Percentiles rank a stretch among this genome's conserved stretches.
Conservation (phyloP, 2,797 vertebrate genomes). For the Lagodon rhomboides region DNA sequence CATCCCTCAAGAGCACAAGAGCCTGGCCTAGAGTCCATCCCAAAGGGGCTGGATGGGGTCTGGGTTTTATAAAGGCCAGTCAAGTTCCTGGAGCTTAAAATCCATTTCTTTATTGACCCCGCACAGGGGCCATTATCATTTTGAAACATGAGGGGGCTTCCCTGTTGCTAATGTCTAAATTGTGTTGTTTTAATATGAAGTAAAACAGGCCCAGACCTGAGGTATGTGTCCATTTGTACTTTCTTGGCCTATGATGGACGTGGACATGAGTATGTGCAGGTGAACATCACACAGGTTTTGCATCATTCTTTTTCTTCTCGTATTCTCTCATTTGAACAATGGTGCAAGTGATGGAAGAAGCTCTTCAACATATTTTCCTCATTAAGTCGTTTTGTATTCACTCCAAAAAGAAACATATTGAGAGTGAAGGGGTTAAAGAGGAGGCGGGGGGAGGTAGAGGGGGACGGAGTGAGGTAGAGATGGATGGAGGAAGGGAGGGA, state of each 20-base stretch:
- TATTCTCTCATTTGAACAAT: constrained; percentile 18
- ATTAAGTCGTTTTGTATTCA: constrained; percentile 37
- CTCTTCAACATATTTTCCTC: constrained; percentile 35
- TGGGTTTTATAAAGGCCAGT: neutral
- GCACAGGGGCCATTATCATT: neutral
- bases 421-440: constrained; percentile 57
- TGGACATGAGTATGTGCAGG: neutral
- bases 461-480: constrained; percentile 30
- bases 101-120: constrained; percentile 11
- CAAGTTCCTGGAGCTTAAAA: constrained; percentile 12
- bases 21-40: neutral
- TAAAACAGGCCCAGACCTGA: neutral
- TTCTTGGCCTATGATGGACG: neutral
- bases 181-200: too few species aligned
- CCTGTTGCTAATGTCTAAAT: neutral
- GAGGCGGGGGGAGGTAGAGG: constrained; percentile 25
- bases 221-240: neutral
- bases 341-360: constrained; percentile 11
- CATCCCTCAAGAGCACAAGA: neutral
- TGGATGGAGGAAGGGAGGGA: constrained; percentile 35
- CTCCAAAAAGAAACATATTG: constrained; percentile 40
- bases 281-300: neutral
- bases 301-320: neutral
- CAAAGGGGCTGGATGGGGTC: neutral
- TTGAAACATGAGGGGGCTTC: neutral